These are phyloP conservation scores for Thymelicus sylvestris DNA, from an alignment of 2,888 invertebrate genomes.

Conservation along the genomic window DNA sequence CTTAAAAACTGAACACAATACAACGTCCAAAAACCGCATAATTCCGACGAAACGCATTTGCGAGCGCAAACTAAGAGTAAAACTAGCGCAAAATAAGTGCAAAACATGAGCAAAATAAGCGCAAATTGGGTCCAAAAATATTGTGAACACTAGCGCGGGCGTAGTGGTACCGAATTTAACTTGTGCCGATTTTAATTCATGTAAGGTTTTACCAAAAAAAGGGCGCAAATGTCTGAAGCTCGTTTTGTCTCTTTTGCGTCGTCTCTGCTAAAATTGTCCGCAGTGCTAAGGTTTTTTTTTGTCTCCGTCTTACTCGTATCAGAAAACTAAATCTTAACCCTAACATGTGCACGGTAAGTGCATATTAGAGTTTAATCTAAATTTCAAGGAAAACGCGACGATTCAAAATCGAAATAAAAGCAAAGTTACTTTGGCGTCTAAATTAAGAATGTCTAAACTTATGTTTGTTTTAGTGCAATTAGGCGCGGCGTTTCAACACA, in stretches of 20 bases:
- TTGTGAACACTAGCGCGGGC: slow-evolving; percentile 6
- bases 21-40: slow-evolving; percentile 17
- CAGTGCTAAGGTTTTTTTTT: slow-evolving; percentile 46
- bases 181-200: slow-evolving; percentile 41
- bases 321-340: slow-evolving; percentile 20
- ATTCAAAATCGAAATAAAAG: slow-evolving; percentile 24
- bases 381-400: slow-evolving; percentile 9
- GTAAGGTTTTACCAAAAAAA: slow-evolving; percentile 42
- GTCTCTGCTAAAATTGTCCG: slow-evolving; percentile 75
- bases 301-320: slow-evolving; percentile 5
- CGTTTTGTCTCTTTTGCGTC: slow-evolving; percentile 51
- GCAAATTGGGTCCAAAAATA: slow-evolving; percentile 25
- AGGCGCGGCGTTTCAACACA: slow-evolving; percentile 9
- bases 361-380: slow-evolving; percentile 18
- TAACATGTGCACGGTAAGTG: slow-evolving; percentile 14
- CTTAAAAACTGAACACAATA: slow-evolving; percentile 18
- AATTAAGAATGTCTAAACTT: slow-evolving; percentile 32
- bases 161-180: slow-evolving; percentile 15
- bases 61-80: slow-evolving; percentile 23
- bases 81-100: slow-evolving; percentile 25
- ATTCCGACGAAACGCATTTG: slow-evolving; percentile 27
- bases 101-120: slow-evolving; percentile 26
- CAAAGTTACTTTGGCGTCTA: slow-evolving; percentile 33
- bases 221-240: slow-evolving; percentile 42
- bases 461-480: slow-evolving; percentile 15